These are phyloP conservation scores for Willowsia nigromaculata DNA, from an alignment of 2,888 invertebrate genomes.

Conservation along the genomic window DNA sequence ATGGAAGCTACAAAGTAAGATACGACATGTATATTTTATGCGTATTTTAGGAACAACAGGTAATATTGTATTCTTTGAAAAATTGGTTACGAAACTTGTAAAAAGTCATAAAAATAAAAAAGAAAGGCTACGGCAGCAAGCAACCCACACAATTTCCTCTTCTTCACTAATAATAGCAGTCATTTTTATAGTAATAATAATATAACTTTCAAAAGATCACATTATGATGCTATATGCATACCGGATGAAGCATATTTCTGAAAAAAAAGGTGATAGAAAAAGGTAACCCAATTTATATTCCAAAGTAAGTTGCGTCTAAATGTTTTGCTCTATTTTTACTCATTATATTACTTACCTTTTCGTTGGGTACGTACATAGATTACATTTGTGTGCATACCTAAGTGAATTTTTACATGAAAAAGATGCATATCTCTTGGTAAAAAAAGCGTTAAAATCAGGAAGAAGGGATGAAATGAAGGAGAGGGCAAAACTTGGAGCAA, in stretches of 20 bases:
- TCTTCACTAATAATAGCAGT: conserved; percentile 55
- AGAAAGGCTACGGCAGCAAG: conserved; percentile 26
- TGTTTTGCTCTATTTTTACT: conserved; percentile 50
- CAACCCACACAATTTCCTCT: conserved; percentile 19
- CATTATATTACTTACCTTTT: conserved; percentile 17
- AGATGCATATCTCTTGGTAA: conserved; percentile 58
- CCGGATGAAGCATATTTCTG: conserved; percentile 58
- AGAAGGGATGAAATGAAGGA: conserved; percentile 54
- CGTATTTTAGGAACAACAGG: conserved; percentile 41
- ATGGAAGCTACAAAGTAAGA: conserved; percentile 22
- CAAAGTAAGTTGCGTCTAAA: conserved; percentile 17
- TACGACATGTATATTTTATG: conserved; percentile 23
- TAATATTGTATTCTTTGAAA: conserved; percentile 53
- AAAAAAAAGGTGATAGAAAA: conserved; percentile 44
- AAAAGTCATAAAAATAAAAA: conserved; percentile 67
- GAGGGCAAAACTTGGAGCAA: conserved; percentile 15
- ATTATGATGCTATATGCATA: conserved; percentile 48
- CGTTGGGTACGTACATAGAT: background rate
- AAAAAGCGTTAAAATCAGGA: conserved; percentile 71
- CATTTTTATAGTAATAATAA: background rate
- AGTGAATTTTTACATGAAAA: conserved; percentile 65
- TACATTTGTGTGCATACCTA: conserved; percentile 34
- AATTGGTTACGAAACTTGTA: conserved; percentile 69
- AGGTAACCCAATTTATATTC: conserved; percentile 68
- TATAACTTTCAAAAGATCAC: conserved; percentile 45